Conservation (phyloP, 2,888 invertebrate species). For the Coecobrya sp. region DNA sequence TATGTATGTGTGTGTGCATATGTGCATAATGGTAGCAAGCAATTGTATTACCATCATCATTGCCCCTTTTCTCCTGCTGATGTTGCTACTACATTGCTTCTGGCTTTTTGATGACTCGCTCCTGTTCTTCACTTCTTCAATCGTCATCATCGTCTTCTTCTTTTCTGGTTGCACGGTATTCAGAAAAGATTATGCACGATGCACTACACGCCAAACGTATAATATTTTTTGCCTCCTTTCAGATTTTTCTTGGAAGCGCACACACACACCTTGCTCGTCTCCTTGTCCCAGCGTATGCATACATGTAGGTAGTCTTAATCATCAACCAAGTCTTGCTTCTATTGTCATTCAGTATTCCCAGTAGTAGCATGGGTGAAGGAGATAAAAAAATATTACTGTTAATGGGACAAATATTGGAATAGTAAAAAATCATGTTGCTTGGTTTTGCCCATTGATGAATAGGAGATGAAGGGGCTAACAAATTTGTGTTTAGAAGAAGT, state of each 20-base stretch:
- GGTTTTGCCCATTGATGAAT: constrained; percentile 16
- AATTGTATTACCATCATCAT: constrained; percentile 55
- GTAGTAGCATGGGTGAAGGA: background rate
- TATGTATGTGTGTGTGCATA: background rate
- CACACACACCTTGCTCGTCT: constrained; percentile 52
- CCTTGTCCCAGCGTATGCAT: background rate
- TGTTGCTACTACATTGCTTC: constrained; percentile 76
- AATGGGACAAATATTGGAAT: constrained; percentile 25
- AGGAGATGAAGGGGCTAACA: background rate
- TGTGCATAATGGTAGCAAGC: constrained; percentile 31
- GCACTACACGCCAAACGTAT: background rate
- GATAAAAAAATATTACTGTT: constrained; percentile 1
- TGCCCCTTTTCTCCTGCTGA: constrained; percentile 62
- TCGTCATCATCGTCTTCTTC: background rate
- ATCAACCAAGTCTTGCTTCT: constrained; percentile 24
- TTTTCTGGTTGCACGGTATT: background rate
- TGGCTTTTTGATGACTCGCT: constrained; percentile 68
- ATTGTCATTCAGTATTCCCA: constrained; percentile 39
- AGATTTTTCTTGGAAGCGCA: constrained; percentile 38
- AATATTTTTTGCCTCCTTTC: constrained; percentile 32
- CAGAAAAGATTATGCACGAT: background rate
- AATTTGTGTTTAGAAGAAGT: background rate
- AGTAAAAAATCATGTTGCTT: constrained; percentile 21
- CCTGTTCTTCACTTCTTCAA: constrained; percentile 63
- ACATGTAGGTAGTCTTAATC: too few species aligned